Evolutionary conservation across 1,140 invertebrate genomes (phyloP).

Genomic region (Leptopilina boulardi): DNA sequence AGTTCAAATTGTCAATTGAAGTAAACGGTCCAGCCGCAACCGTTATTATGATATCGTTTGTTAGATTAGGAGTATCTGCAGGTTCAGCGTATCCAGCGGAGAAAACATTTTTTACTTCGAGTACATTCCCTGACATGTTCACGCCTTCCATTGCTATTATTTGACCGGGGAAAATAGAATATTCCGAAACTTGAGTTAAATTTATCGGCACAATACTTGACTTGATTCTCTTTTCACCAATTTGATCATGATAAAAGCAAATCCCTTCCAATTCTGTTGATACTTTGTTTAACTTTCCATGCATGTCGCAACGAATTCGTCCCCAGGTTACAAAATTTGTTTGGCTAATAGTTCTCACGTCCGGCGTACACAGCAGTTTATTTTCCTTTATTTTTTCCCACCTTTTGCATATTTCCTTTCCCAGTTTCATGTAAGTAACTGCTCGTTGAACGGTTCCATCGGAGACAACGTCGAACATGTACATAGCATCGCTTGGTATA

Average conservation of each 20-base stretch:
- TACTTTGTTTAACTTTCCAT: constrained; percentile 80
- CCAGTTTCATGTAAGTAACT: constrained; percentile 72
- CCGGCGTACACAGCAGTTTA: constrained; percentile 57
- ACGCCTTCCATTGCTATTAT: constrained; percentile 84
- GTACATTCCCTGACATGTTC: constrained; percentile 82
- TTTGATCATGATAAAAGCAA: constrained; percentile 57
- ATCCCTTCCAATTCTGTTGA: constrained; percentile 11
- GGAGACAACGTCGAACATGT: constrained; percentile 78
- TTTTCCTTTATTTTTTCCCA: constrained; percentile 52
- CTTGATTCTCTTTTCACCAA: constrained; percentile 65
- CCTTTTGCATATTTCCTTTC: constrained; percentile 52
- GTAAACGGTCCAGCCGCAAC: constrained; percentile 91
- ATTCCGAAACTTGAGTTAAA: constrained; percentile 80
- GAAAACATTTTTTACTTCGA: constrained; percentile 83
- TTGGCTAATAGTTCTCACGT: constrained; percentile 64
- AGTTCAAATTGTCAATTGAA: constrained; percentile 83
- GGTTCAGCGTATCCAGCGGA: constrained; percentile 70
- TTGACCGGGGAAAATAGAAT: constrained; percentile 91
- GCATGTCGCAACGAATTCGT: constrained; percentile 84
- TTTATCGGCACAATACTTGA: constrained; percentile 57
- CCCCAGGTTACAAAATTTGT: constrained; percentile 78
- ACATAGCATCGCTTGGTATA: constrained; percentile 60
- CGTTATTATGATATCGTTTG: constrained; percentile 79
- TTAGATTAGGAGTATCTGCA: constrained; percentile 58
- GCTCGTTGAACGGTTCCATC: constrained; percentile 73